These are phyloP conservation scores for Ariolimax columbianus DNA, from an alignment of 2,888 invertebrate genomes.

Conservation along the genomic window DNA sequence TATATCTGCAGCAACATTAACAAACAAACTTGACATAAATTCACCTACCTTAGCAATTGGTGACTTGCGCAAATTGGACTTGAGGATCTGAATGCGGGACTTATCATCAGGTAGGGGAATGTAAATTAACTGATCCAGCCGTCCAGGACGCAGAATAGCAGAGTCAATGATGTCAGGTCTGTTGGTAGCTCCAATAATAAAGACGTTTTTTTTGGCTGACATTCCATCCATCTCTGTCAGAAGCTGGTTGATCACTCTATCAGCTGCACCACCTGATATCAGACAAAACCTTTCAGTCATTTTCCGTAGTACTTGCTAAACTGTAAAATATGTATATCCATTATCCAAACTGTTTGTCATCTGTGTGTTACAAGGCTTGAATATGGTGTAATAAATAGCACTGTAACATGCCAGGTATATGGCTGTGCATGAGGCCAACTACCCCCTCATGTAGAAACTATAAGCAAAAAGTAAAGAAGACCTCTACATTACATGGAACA, in stretches of 20 bases:
- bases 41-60: constrained; percentile 90
- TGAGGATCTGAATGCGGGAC: constrained; percentile 96
- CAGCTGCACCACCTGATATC: constrained; percentile 90
- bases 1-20: no score
- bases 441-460: no score
- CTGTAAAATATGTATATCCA: no score
- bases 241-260: constrained; percentile 99
- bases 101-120: constrained; percentile 99
- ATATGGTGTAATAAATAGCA: no score
- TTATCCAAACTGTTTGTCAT: no score
- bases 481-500: no score
- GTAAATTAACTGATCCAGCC: constrained; percentile 99
- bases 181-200: constrained; percentile 98
- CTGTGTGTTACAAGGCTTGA: no score
- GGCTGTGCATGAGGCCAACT: no score
- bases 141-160: constrained; percentile 97
- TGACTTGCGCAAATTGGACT: constrained; percentile 96
- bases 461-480: no score
- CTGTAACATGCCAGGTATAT: no score
- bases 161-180: constrained; percentile 97
- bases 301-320: no score
- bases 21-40: no score
- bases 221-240: constrained; percentile 99
- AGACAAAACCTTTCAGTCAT: background rate
- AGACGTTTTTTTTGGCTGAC: constrained; percentile 99